Evolutionary conservation across 2,888 invertebrate species (phyloP).

Genomic region (Arctia plantaginis): DNA sequence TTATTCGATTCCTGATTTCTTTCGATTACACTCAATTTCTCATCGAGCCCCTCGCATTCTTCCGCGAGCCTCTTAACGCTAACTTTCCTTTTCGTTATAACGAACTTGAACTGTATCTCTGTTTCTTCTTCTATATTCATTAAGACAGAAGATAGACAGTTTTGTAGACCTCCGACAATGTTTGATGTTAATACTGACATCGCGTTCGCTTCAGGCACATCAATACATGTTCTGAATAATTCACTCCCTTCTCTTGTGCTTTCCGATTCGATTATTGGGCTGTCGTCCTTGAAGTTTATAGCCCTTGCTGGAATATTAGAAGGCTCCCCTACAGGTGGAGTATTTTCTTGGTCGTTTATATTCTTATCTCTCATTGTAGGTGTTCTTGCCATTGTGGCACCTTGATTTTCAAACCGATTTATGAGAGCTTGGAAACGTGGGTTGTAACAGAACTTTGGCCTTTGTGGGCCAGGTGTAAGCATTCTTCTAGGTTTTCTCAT

Average conservation of each 20-base stretch:
- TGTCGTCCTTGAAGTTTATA: constrained; percentile 82
- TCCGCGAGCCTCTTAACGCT: constrained; percentile 70
- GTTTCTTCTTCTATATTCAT: constrained; percentile 76
- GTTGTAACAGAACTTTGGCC: constrained; percentile 68
- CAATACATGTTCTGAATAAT: constrained; percentile 74
- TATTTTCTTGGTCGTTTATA: constrained; percentile 60
- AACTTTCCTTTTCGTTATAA: constrained; percentile 78
- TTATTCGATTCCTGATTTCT: constrained; percentile 63
- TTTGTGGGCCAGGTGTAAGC: constrained; percentile 81
- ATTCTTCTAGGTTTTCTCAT: constrained; percentile 81
- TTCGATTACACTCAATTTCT: constrained; percentile 59
- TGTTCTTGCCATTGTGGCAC: constrained; percentile 69
- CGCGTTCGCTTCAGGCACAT: constrained; percentile 68
- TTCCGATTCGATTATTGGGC: constrained; percentile 68
- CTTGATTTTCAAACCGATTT: constrained; percentile 78
- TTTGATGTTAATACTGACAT: constrained; percentile 75
- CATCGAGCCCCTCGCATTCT: constrained; percentile 54
- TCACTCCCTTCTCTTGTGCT: constrained; percentile 74
- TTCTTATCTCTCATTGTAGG: constrained; percentile 66
- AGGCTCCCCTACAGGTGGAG: constrained; percentile 74
- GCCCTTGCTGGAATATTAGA: constrained; percentile 74
- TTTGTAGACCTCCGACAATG: constrained; percentile 76
- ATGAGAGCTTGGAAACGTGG: constrained; percentile 82
- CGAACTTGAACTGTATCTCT: constrained; percentile 82
- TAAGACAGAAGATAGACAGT: constrained; percentile 73